Base-by-base conservation (phyloP, 2,113 vertebrate species). In the Sinosuthora webbiana region DNA sequence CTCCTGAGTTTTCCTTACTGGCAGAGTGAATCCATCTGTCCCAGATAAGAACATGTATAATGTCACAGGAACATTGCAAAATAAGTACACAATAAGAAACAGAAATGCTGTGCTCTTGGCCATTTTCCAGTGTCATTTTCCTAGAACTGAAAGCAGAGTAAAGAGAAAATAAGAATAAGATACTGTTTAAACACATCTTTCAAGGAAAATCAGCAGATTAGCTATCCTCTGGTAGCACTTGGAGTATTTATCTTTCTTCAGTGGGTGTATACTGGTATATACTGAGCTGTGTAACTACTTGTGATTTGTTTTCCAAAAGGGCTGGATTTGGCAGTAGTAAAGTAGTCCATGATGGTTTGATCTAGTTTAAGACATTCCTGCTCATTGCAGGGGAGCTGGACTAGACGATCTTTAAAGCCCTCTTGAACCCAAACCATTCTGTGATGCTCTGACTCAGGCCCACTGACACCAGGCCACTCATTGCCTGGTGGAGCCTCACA, bases 401-500 rank as follows among this genome's bases (percentile, higher is more conserved):
- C 22, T 49, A 49, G 31, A 31, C 5, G 39, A 70, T 30, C 12
- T 82, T 41, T n/a, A 44, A 33, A 87, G 21, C 11, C 37, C 13
- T 41, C 14, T 87, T 84, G 50, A 87, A 82, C 35, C 18, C 50
- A 74, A 74, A 49, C 15, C 12, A 2, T 39, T 37, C 21, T 50
- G 14, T 44, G 37, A 12, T 39, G 59, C 42, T 44, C 12, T 39
- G 52, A 57, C 45, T 74, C 7, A 0, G 30, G 18, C 20, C 33
- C 20, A 47, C 37, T 0, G 1, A 59, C 0, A 2, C 30, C 35
- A 53, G 55, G 25, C 13, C 8, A 13, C 0, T 1, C 42, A 7
- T 20, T 18, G 6, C 22, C 24, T 1, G 2, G 10, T 25, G 35
- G 65, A 82, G 71, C 30, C n/a, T 62, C 73, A 50, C 42, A 68